These are phyloP conservation scores for Chrysotoxum bicinctum DNA, from an alignment of 2,888 invertebrate genomes.

Conservation along the genomic window DNA sequence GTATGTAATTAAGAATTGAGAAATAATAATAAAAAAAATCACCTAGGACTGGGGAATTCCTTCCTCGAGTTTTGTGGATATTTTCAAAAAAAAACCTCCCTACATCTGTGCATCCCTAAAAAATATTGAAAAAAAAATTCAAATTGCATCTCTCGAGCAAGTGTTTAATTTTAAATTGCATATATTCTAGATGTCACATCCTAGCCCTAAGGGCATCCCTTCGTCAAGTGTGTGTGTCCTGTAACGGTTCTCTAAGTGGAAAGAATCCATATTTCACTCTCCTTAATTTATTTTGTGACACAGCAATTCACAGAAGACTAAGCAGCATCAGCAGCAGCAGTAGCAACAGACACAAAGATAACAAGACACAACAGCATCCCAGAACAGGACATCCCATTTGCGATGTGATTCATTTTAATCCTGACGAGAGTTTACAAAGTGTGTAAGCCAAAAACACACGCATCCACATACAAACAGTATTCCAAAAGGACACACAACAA, in stretches of 20 bases:
- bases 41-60: not conserved
- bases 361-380: not conserved
- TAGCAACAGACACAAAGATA: not conserved
- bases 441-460: not conserved
- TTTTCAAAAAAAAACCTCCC: not conserved
- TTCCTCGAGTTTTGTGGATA: not conserved
- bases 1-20: not conserved
- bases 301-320: slow-evolving; percentile 6
- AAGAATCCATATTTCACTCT: slow-evolving; percentile 35
- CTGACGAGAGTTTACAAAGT: not conserved
- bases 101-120: not conserved
- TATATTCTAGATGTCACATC: not conserved
- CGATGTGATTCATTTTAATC: slow-evolving; percentile 28
- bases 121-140: not conserved
- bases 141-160: not conserved
- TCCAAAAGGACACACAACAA: not conserved
- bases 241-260: slow-evolving; percentile 16
- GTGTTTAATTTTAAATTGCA: slow-evolving; percentile 19
- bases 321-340: slow-evolving; percentile 25
- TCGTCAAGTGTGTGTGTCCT: not conserved
- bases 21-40: not conserved
- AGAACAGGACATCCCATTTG: slow-evolving; percentile 27
- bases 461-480: not conserved
- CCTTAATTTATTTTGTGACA: slow-evolving; percentile 41
- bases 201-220: not conserved